Evolutionary conservation across 2,888 invertebrate genomes (phyloP).

Genomic region (Athalia rosae): DNA sequence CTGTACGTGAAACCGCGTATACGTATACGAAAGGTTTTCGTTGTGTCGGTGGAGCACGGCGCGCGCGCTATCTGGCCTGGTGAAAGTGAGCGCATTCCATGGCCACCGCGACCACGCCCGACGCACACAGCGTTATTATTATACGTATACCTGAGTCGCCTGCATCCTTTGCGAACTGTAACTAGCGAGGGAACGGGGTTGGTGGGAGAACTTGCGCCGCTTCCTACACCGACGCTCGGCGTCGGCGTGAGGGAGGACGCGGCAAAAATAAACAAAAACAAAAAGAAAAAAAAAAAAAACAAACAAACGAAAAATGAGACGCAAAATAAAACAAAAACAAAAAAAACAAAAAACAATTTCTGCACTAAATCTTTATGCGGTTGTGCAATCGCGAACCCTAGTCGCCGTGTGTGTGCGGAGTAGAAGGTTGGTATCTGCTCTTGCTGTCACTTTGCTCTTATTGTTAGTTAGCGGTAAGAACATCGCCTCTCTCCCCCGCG

Average conservation of each 20-base stretch:
- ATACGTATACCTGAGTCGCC: slow-evolving; percentile 50
- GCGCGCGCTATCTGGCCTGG: slow-evolving; percentile 59
- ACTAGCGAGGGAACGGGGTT: not conserved
- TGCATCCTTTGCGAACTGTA: slow-evolving; percentile 53
- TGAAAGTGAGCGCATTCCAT: slow-evolving; percentile 74
- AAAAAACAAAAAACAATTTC: not conserved
- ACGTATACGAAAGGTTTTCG: not conserved
- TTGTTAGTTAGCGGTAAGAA: slow-evolving; percentile 23
- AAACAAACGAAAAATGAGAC: too few relatives aligned
- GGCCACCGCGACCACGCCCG: slow-evolving; percentile 73
- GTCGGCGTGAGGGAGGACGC: slow-evolving; percentile 45
- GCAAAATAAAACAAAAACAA: too few relatives aligned
- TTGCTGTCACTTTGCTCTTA: slow-evolving; percentile 36
- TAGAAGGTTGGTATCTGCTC: slow-evolving; percentile 26
- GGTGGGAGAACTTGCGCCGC: slow-evolving; percentile 23
- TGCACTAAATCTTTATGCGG: slow-evolving; percentile 44
- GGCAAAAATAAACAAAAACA: slow-evolving; percentile 25
- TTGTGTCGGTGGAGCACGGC: slow-evolving; percentile 42
- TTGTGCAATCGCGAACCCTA: slow-evolving; percentile 46
- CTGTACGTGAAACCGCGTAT: not conserved
- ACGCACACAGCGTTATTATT: slow-evolving; percentile 60
- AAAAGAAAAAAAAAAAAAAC: too few relatives aligned
- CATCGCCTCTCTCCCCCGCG: not conserved
- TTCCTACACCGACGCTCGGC: slow-evolving; percentile 33
- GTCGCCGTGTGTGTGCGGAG: slow-evolving; percentile 1